phyloP scores from a whole-genome alignment of 1,140 invertebrate genomes.

The Diorhabda elongata region DNA sequence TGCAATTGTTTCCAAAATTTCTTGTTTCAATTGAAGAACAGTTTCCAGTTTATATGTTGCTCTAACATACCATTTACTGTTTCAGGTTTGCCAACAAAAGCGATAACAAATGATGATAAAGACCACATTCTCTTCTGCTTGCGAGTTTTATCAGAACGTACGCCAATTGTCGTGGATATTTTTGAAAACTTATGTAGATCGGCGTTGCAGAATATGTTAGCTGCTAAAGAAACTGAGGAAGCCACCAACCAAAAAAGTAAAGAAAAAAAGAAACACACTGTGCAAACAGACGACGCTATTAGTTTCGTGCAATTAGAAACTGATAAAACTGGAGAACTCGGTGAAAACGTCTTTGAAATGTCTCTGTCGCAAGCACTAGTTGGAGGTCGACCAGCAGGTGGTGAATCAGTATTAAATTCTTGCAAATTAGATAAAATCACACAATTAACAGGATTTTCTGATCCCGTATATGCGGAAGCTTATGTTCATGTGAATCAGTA shows the following conservation, averaged over 20 bases:
- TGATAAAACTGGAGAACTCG: constrained; percentile 67
- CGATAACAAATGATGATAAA: constrained; percentile 92
- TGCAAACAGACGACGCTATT: constrained; percentile 86
- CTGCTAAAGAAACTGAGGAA: constrained; percentile 76
- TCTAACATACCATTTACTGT: constrained; percentile 17
- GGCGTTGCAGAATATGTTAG: constrained; percentile 81
- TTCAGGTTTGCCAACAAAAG: constrained; percentile 60
- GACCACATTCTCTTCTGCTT: constrained; percentile 87
- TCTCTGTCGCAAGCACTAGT: constrained; percentile 88
- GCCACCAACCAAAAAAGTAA: constrained; percentile 54
- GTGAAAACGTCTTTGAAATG: constrained; percentile 92
- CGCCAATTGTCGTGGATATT: constrained; percentile 66
- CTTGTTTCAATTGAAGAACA: too few species aligned
- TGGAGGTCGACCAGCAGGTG: constrained; percentile 50
- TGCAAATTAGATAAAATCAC: constrained; percentile 83
- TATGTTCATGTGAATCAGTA: constrained; percentile 99
- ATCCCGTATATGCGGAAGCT: constrained; percentile 98
- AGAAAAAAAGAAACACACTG: constrained; percentile 65
- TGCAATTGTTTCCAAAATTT: too few species aligned
- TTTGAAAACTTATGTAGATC: constrained; percentile 75
- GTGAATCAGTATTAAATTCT: constrained; percentile 52
- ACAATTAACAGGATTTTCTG: constrained; percentile 99
- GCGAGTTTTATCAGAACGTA: constrained; percentile 72
- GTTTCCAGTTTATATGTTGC: too few species aligned
- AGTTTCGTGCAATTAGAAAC: constrained; percentile 78